Evolutionary conservation across 2,888 invertebrate genomes (phyloP).

Genomic region (Dynastes hyllus): DNA sequence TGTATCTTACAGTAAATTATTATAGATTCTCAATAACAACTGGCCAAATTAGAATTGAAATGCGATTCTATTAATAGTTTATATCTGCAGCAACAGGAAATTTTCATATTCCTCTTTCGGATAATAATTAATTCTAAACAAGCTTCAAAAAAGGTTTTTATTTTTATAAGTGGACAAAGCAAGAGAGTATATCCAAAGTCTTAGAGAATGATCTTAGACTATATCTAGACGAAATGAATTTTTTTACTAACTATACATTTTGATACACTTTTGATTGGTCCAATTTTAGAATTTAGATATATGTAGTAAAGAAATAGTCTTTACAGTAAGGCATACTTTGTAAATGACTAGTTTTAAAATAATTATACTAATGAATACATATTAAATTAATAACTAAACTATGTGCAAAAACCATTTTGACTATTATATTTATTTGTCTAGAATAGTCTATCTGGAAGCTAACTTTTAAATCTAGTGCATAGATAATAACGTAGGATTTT

Average conservation of each 20-base stretch:
- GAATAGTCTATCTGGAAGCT: slow-evolving; percentile 12
- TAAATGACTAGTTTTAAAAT: background rate
- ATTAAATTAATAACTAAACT: slow-evolving; percentile 1
- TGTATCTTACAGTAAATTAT: no score
- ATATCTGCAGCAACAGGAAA: no score
- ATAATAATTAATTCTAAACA: no score
- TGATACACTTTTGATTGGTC: slow-evolving; percentile 34
- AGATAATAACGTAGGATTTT: background rate
- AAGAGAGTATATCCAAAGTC: background rate
- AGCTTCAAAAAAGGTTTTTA: background rate
- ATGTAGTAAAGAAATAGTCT: background rate
- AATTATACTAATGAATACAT: background rate
- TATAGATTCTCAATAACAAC: no score
- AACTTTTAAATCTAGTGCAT: slow-evolving; percentile 17
- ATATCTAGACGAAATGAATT: slow-evolving; percentile 16
- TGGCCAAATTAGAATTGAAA: no score
- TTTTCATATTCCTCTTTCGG: no score
- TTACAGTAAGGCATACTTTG: slow-evolving; percentile 5
- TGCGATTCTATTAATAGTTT: no score
- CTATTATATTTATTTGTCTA: background rate
- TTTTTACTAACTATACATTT: slow-evolving; percentile 15
- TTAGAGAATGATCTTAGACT: slow-evolving; percentile 2
- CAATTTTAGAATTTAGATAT: slow-evolving; percentile 28
- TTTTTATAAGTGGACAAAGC: slow-evolving; percentile 9
- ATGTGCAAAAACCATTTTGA: background rate